These are phyloP conservation scores for Odontocerum albicorne DNA, from an alignment of 2,888 invertebrate species.

Conservation along the genomic window DNA sequence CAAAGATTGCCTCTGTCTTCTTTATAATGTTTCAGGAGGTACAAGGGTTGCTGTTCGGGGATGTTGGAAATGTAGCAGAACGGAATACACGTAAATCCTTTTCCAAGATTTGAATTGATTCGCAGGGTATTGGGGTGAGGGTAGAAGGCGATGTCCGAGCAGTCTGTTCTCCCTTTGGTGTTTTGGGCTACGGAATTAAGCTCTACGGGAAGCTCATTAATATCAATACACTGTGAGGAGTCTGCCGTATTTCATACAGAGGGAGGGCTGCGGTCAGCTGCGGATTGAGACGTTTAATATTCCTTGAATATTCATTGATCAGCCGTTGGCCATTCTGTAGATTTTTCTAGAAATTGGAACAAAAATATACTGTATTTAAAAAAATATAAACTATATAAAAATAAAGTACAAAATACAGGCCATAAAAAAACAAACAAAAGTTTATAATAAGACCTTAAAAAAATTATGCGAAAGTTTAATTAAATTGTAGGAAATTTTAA, in stretches of 20 bases:
- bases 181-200: conserved; percentile 29
- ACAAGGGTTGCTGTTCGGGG: neutral
- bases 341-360: too few species aligned
- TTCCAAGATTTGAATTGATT: conserved; percentile 36
- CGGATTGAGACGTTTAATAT: neutral
- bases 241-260: conserved; percentile 25
- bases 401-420: too few species aligned
- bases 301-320: too few species aligned
- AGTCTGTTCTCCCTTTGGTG: conserved; percentile 14
- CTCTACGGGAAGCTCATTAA: conserved; percentile 30
- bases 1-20: neutral
- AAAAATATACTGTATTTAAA: too few species aligned
- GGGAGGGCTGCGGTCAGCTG: conserved; percentile 3
- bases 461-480: too few species aligned
- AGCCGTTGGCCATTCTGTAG: too few species aligned
- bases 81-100: conserved; percentile 32
- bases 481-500: too few species aligned
- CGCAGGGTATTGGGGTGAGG: conserved; percentile 17
- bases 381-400: too few species aligned
- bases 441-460: too few species aligned
- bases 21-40: neutral
- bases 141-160: conserved; percentile 21
- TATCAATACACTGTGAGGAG: conserved; percentile 31
- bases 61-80: neutral
- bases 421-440: too few species aligned